Base-by-base conservation (phyloP, 2,113 vertebrate genomes). In the Charina bottae region DNA sequence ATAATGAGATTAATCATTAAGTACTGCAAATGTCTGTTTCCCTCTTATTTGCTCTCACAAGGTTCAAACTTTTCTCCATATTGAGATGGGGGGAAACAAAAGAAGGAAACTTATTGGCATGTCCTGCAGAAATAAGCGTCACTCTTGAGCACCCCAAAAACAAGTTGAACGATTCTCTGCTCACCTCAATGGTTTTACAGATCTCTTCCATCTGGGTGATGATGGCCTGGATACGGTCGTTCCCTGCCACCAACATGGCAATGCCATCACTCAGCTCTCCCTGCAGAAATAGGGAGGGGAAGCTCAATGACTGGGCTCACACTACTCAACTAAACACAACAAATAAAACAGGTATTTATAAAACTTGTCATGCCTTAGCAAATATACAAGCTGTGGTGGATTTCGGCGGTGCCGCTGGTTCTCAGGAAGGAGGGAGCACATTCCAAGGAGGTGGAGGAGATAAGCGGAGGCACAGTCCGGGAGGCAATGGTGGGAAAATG, bases 121-220 rank as follows among this genome's bases (percentile, higher is more conserved):
- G 33, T 8, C 6, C n/a, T 78, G 72, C 17, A 78, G 33, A 78
- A 78, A 37, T 37, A 21, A 78, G 21, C 17, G 37, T 78, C 6
- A 3, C 72, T 78, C 17, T 15, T 37, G 17, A 78, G 17, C 15
- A 42, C 21, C 72, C 68, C 6, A 21, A 37, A 37, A 78, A 19
- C 8, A 78, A 78, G 37, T 37, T 78, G 33, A 78, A 78, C 33
- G 0, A 98, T 7, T 59, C 15, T 1, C 42, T 21, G 6, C 95
- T 98, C 17, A 99, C 99, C 98, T 99, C 98, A 0, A 98, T 96
- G 19, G 96, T 97, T 94, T 93, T 97, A 96, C 98, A 98, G 94
- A 98, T 97, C 84, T 98, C 98, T 90, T 99, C 98, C 98, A 99
- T 98, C 97, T 99, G 98, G 0, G 98, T 97, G 97, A 99, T 98